A percentile compares a stretch with the other conserved stretches of the same genome.
These are phyloP conservation scores for Nannoperca australis DNA, from an alignment of 2,797 vertebrate genomes.

Conservation along the genomic window DNA sequence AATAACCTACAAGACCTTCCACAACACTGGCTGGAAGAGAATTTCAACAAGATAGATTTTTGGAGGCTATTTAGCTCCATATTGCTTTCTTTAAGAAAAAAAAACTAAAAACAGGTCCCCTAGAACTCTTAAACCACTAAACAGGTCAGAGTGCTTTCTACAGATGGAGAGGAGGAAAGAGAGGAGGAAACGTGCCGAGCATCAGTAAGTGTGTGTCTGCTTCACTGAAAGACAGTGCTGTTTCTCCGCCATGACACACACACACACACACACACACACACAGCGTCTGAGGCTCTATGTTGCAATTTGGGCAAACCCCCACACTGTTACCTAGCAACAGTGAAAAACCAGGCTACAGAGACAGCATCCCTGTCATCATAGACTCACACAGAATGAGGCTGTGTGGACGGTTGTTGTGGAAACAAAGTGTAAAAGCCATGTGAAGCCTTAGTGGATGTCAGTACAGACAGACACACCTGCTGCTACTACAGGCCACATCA, in stretches of 20 bases:
- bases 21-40: too few relatives aligned
- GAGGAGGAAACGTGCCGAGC: conserved; percentile 10
- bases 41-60: not conserved
- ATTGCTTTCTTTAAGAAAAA: not conserved
- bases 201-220: conserved; percentile 19
- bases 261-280: conserved; percentile 8
- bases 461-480: conserved; percentile 2
- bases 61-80: not conserved
- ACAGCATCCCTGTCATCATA: conserved; percentile 45
- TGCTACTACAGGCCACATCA: conserved; percentile 6
- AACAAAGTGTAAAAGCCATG: conserved; percentile 17
- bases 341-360: conserved; percentile 57
- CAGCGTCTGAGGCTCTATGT: conserved; percentile 42
- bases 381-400: conserved; percentile 31
- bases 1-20: too few relatives aligned
- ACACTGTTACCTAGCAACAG: conserved; percentile 70
- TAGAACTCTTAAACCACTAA: not conserved
- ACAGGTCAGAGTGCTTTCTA: not conserved
- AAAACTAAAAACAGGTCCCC: too few relatives aligned
- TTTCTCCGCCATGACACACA: conserved; percentile 29
- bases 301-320: conserved; percentile 54
- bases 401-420: conserved; percentile 22
- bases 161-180: conserved; percentile 14
- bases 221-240: conserved; percentile 44
- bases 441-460: not conserved